A percentile compares a stretch with the other conserved stretches of the same genome.
These are phyloP conservation scores for Epinotia bilunana DNA, from an alignment of 2,888 invertebrate species.

Conservation along the genomic window DNA sequence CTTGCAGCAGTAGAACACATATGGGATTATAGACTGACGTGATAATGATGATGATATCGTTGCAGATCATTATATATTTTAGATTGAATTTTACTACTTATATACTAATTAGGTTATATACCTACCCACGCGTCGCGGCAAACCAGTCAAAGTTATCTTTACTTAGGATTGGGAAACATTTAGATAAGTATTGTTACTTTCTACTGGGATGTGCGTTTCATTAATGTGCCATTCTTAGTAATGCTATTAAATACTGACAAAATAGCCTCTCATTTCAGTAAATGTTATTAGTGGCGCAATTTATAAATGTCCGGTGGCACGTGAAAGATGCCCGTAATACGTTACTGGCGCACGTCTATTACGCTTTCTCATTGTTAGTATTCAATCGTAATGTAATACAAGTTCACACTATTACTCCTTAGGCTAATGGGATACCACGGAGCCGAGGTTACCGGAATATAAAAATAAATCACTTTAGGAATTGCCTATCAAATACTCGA, in stretches of 20 bases:
- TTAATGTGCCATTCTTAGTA: conserved; percentile 55
- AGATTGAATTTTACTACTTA: background rate
- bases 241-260: conserved; percentile 53
- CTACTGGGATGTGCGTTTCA: conserved; percentile 31
- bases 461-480: background rate
- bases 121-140: conserved; percentile 5
- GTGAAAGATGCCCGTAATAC: conserved; percentile 63
- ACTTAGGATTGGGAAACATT: conserved; percentile 16
- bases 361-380: conserved; percentile 36
- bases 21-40: too few relatives aligned
- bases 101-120: background rate
- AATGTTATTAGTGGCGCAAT: conserved; percentile 61
- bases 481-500: background rate
- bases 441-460: background rate
- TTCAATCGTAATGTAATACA: conserved; percentile 15
- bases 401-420: conserved; percentile 17
- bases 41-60: background rate
- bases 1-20: too few relatives aligned
- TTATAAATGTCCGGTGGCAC: conserved; percentile 59
- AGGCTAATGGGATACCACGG: background rate
- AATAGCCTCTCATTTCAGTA: conserved; percentile 51
- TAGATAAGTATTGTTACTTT: conserved; percentile 20
- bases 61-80: conserved; percentile 3
- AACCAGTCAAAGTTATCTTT: conserved; percentile 5
- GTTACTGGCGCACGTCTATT: conserved; percentile 49